A percentile compares a stretch with the other conserved stretches of the same genome.
Evolutionary conservation across 2,113 vertebrate species (phyloP).

Genomic region (Emydura subglobosa): DNA sequence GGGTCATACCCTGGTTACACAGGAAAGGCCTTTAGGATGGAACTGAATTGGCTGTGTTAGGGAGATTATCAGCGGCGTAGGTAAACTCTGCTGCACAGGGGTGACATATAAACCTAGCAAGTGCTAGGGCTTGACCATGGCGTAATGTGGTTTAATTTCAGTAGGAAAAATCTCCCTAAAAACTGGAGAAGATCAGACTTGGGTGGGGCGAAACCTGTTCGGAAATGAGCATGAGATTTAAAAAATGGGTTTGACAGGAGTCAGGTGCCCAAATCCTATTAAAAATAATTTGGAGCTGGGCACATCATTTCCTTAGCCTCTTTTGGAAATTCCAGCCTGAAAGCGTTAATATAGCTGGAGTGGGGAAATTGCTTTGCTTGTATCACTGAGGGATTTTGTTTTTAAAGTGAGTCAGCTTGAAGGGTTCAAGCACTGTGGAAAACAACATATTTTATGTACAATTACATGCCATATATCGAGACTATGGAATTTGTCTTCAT

Average conservation of each 20-base stretch:
- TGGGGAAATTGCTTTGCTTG: background rate
- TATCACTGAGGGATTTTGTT: background rate
- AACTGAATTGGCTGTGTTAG: background rate
- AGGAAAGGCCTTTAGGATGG: background rate
- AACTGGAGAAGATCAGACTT: background rate
- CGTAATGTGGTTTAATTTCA: background rate
- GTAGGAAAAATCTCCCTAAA: background rate
- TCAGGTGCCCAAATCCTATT: background rate
- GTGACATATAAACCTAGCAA: background rate
- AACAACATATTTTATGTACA: background rate
- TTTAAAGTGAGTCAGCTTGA: background rate
- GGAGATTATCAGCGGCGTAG: background rate
- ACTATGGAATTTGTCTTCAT: constrained; percentile 54
- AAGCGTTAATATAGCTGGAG: background rate
- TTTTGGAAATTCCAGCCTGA: background rate
- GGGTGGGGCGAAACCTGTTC: rapidly evolving
- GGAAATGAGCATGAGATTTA: background rate
- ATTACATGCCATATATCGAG: background rate
- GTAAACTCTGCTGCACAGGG: rapidly evolving
- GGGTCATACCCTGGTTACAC: background rate
- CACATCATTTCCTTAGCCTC: rapidly evolving
- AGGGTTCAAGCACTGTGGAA: constrained; percentile 16
- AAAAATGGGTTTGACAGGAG: background rate
- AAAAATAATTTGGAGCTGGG: background rate
- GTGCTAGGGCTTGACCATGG: background rate